A percentile compares a stretch with the other conserved stretches of the same genome.
Conservation (phyloP, 1,140 invertebrate species). For the Psix sp. region DNA sequence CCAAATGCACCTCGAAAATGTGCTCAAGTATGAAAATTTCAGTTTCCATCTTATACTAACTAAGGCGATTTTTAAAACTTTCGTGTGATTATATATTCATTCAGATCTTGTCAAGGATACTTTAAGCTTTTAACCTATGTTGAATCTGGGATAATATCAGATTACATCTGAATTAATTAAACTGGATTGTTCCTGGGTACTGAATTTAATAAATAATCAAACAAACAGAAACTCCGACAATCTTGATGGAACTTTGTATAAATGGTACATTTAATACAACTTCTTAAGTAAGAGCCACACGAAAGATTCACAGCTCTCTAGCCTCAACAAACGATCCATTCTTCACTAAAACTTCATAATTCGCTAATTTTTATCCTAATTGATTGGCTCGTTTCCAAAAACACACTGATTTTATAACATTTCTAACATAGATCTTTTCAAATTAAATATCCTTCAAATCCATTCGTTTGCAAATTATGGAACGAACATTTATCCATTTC, state of each 20-base stretch:
- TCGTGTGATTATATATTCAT: conserved; percentile 36
- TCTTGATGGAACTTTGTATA: conserved; percentile 45
- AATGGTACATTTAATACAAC: conserved; percentile 30
- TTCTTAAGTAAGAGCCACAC: no score
- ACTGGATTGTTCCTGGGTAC: conserved; percentile 28
- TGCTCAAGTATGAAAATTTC: no score
- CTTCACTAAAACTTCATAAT: background rate
- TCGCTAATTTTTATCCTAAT: conserved; percentile 19
- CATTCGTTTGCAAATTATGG: no score
- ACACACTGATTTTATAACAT: no score
- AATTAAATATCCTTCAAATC: no score
- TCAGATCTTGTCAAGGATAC: conserved; percentile 30
- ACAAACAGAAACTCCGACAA: conserved; percentile 27
- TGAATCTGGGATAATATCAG: conserved; percentile 33
- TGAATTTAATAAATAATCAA: conserved; percentile 49
- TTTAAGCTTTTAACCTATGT: conserved; percentile 35
- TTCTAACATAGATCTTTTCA: no score
- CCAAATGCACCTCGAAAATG: no score
- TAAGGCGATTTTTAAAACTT: no score
- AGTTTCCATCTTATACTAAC: no score
- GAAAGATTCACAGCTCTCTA: no score
- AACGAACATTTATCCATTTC: no score
- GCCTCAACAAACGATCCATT: conserved; percentile 26
- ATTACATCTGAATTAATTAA: conserved; percentile 46
- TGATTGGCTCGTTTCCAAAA: background rate